Base-by-base conservation (phyloP, 2,888 invertebrate genomes). In the Drosophila yooni region DNA sequence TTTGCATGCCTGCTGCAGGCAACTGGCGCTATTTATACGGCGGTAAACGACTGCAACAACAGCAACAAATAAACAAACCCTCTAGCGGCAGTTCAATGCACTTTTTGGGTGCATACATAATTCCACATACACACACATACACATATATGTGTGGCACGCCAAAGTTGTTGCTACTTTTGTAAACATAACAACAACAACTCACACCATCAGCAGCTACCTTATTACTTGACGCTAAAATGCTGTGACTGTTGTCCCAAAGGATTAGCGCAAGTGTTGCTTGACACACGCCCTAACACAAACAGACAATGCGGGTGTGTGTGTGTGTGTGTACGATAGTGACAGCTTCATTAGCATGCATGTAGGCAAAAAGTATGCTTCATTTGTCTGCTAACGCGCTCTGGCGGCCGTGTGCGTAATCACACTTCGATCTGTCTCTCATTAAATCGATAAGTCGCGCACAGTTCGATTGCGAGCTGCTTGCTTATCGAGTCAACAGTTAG, bases 321-420 rank as follows among this genome's bases (percentile, higher is more conserved):
- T 46, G 25, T 25, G 25, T 50, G 63, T 31, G 25, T n/a, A n/a
- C 33, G 51, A 58, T 38, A 53, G 46, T 60, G 82, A 70, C 81
- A 69, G 66, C 68, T 70, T 85, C 90, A 86, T 85, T 85, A 84
- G 86, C 83, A 85, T 85, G 66, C 58, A 48, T 31, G 15, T 54
- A 50, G 81, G 81, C 83, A 62, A 76, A 88, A 86, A 75, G 85
- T 86, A 80, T 89, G 86, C 90, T 86, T 86, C 86, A 85, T 58
- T 85, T 60, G 10, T 62, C 62, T 38, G 56, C 54, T 60, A 58
- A 38, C 70, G 59, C 29, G 38, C 33, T 60, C 48, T 60, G 52
- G 51, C 51, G 27, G 43, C 69, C 64, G 78, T 54, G 50, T 57
- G 78, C 51, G 29, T 70, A 65, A 72, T 36, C 46, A 57, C 56